phyloP scores from a whole-genome alignment of 2,888 invertebrate species.

The Mesopsocus fuscifrons region DNA sequence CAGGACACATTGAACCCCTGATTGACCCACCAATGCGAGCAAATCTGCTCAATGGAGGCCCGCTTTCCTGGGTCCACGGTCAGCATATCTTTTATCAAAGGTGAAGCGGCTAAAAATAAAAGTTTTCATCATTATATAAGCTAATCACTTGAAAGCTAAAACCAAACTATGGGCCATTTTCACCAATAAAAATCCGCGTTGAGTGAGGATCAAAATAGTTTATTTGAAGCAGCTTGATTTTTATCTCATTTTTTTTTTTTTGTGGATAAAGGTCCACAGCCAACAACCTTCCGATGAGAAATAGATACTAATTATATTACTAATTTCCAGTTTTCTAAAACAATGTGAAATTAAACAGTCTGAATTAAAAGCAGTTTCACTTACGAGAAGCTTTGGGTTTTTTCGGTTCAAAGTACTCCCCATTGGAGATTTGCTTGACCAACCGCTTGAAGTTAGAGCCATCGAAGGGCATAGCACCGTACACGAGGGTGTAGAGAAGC shows the following conservation, averaged over 20 bases:
- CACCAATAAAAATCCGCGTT: too few relatives aligned
- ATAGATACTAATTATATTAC: slow-evolving; percentile 5
- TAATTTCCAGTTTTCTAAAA: too few relatives aligned
- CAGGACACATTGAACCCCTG: slow-evolving; percentile 63
- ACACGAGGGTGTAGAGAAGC: slow-evolving; percentile 89
- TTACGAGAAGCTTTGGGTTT: slow-evolving; percentile 79
- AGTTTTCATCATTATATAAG: slow-evolving; percentile 12
- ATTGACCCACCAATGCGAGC: slow-evolving; percentile 96
- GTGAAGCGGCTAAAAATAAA: slow-evolving; percentile 59
- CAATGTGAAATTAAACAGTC: too few relatives aligned
- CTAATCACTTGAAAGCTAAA: slow-evolving; percentile 16
- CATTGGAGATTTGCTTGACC: slow-evolving; percentile 90
- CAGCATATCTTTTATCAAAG: slow-evolving; percentile 84
- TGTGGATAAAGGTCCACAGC: neutral
- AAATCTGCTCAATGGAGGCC: slow-evolving; percentile 87
- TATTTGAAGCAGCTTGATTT: too few relatives aligned
- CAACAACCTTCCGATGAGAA: neutral
- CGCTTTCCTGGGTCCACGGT: slow-evolving; percentile 78
- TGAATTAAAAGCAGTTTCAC: too few relatives aligned
- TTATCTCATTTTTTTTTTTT: neutral
- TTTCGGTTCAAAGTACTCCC: slow-evolving; percentile 93
- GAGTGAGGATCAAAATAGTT: too few relatives aligned
- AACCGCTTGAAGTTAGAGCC: slow-evolving; percentile 95
- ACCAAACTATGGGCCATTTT: neutral
- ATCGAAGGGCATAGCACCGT: slow-evolving; percentile 99